Base-by-base conservation (phyloP, 2,797 vertebrate species). In the Sandelia bainsii region DNA sequence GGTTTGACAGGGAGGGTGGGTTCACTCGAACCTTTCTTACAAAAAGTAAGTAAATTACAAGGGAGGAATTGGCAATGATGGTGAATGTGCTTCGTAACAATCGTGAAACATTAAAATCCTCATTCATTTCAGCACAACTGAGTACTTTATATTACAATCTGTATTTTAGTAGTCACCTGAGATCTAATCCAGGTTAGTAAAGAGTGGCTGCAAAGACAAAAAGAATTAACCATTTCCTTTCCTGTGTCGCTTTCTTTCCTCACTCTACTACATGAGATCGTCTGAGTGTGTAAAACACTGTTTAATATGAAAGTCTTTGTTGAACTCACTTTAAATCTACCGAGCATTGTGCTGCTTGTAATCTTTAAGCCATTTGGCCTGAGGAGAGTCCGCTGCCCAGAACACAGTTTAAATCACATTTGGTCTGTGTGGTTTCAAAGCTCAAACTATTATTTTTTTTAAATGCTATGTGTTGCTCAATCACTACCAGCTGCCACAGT, bases 401-500 rank as follows among this genome's bases (percentile, higher is more conserved):
- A 96, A 94, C 92, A 87, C 52, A 57, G 86, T 86, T 39, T 93
- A 94, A 95, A 95, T 95, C 92, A 93, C 93, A 91, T 72, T 83
- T 66, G 81, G 92, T 90, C 92, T 80, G 81, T 95, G 94, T 93
- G 95, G 93, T 93, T 94, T 93, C 77, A 76, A 93, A 90, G 87
- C 72, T 69, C 74, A 75, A 72, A 46, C 65, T 27, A 17, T 87
- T 45, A 16, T n/a, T 46, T 46, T n/a, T n/a, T 45, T 87, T 85
- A 87, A 83, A 87, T 81, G 80, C 86, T 81, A 64, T 54, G 46
- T 71, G 87, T 91, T 89, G 87, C 89, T 80, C 90, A 95, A 97
- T 96, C 91, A 92, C 93, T 96, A 94, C 94, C 96, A 97, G 95
- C 96, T 97, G 96, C 91, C 88, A 68, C 65, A 85, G 88, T 78